Evolutionary conservation across 2,113 vertebrate species (phyloP), one percentile per base, ranked within the genome.

Genomic region (Lathamus discolor): DNA sequence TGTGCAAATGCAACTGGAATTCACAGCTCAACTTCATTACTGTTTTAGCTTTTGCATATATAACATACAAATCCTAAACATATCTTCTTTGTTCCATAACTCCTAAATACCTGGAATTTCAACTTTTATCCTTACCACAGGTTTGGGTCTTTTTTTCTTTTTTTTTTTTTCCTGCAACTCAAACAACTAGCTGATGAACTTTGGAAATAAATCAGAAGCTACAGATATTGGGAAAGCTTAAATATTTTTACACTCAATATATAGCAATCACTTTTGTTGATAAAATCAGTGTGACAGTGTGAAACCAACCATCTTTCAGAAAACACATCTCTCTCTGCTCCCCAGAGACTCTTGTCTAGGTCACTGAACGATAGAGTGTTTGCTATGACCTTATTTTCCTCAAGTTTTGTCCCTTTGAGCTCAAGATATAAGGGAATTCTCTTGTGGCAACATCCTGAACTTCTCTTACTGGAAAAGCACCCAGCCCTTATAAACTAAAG

Each of bases 301-400:
- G 85, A 94, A 92, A 70, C 6, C 11, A 90, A 62, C 13, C 57
- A 20, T 94, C 90, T 93, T 79, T 86, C 61, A 86, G 90, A 72
- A 95, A 72, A 75, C 3, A 31, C 12, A 1, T 86, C 74, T 90
- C 67, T 54, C 20, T 48, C 90, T 94, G 76, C 88, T 96, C 86
- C 79, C 69, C 69, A 84, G 92, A 84, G 76, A 72, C 66, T 84
- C 90, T 57, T 95, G 76, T 94, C 73, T 84, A 3, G 88, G 90
- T 94, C 88, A 75, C 80, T 90, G 95, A 96, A 94, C 83, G 5
- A 0, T 66, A 49, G 68, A 86, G 63, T 39, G 73, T 94, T 94
- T 93, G 43, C 83, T 72, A 31, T 94, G 92, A 95, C 93, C 83
- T 92, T 95, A 77, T 96, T 96, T 95, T 84, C 78, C 80, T 92